Conservation (phyloP, 2,888 invertebrate species). For the Spodoptera picta region DNA sequence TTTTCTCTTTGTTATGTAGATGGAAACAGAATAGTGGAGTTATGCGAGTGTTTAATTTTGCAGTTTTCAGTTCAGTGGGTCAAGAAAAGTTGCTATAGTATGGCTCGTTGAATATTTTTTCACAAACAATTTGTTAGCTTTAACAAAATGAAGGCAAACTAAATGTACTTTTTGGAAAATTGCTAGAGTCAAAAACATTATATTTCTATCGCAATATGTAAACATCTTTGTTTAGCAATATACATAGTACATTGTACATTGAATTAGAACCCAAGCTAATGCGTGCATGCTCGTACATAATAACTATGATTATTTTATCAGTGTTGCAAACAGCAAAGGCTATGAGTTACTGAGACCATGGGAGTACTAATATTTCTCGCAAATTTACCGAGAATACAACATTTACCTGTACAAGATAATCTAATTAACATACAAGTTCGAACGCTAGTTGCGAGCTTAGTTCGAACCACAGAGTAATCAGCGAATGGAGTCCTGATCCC, state of each 20-base stretch:
- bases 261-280: no score
- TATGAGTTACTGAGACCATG: conserved; percentile 12
- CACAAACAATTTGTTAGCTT: no score
- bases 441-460: conserved; percentile 40
- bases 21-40: conserved; percentile 56
- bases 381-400: conserved; percentile 41
- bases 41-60: conserved; percentile 50
- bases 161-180: no score
- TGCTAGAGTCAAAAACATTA: no score
- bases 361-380: conserved; percentile 28
- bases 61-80: conserved; percentile 35
- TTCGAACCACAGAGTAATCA: conserved; percentile 2
- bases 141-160: no score
- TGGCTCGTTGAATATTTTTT: no score
- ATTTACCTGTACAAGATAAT: conserved; percentile 50
- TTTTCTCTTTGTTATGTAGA: conserved; percentile 57
- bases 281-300: neutral
- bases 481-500: conserved; percentile 6
- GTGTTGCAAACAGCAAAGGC: conserved; percentile 20
- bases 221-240: no score
- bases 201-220: no score
- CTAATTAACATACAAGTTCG: conserved; percentile 53
- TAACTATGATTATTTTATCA: neutral
- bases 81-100: conserved; percentile 7
- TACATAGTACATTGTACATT: no score